Evolutionary conservation across 2,888 invertebrate genomes (phyloP), one percentile per base, ranked within the genome.

Genomic region (Coenonympha arcania): DNA sequence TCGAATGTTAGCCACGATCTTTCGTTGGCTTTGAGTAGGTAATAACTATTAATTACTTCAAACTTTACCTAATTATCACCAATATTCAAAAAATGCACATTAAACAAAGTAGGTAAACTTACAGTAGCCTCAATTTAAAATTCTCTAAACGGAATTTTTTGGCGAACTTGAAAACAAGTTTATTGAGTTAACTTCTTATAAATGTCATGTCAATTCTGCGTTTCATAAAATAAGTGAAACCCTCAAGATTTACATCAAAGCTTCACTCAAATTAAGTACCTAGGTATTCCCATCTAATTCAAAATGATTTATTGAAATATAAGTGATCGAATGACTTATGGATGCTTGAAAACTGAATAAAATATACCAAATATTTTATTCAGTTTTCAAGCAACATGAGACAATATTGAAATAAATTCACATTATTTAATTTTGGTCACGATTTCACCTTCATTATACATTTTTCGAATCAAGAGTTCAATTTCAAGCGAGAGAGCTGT

Each of bases 161-260:
- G 61, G 62, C 30, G 9, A 58, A 54, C 58, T 57, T 62, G 60
- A 69, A 69, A 76, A 73, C 69, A 68, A 70, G 59, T 68, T 78
- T 78, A 79, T 81, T 69, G 76, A 76, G 71, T 79, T 80, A 78
- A n/a, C n/a, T n/a, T 73, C 76, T 76, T 76, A 76, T 72, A 79
- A 70, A 72, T 60, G 80, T 79, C 77, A 76, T 66, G 71, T 71
- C 70, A 64, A 19, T 36, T 36, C 36, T 36, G 36, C 11, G 15
- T 11, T 31, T 31, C 13, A 13, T 19, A 13, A 20, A 20, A 20
- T 30, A 31, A n/a, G n/a, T 31, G 19, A 20, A 30, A 42, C 8
- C 16, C 2, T 9, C 26, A n/a, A n/a, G n/a, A 28, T 41, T 41
- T 18, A 30, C 28, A 41, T 19, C 36, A 28, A 41, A 28, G 18